Percentiles rank a stretch among this genome's conserved stretches.
Conservation (phyloP, 2,888 invertebrate species). For the Eueremaeus valkanovi region DNA sequence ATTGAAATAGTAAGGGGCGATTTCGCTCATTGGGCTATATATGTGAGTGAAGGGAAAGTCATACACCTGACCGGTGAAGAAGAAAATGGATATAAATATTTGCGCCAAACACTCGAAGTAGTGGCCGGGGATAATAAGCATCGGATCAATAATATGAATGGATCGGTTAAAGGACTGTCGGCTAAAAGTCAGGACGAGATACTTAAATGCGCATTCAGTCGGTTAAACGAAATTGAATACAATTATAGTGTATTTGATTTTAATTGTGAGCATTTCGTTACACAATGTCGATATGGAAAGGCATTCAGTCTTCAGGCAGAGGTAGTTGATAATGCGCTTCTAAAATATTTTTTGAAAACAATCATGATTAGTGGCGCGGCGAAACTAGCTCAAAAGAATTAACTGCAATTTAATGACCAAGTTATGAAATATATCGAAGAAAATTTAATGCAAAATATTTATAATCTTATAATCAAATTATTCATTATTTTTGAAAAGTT, state of each 20-base stretch:
- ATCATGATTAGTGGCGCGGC: too few relatives aligned
- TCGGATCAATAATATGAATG: not conserved
- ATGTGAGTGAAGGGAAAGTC: not conserved
- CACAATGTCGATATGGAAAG: not conserved
- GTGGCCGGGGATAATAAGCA: not conserved
- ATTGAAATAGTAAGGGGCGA: not conserved
- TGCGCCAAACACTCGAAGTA: not conserved
- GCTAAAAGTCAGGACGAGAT: not conserved
- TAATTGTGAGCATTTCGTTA: slow-evolving; percentile 1
- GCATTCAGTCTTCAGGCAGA: too few relatives aligned
- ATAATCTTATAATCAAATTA: too few relatives aligned
- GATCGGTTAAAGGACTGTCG: not conserved
- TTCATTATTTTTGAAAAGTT: too few relatives aligned
- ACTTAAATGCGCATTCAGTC: not conserved
- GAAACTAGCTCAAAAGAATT: too few relatives aligned
- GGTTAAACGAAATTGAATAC: too few relatives aligned
- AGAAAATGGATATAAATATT: not conserved
- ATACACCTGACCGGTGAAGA: not conserved
- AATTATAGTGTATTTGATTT: not conserved
- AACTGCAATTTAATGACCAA: too few relatives aligned
- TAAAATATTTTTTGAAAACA: too few relatives aligned
- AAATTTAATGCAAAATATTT: too few relatives aligned
- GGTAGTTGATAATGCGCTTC: too few relatives aligned
- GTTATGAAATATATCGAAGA: too few relatives aligned
- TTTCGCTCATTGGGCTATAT: not conserved